phyloP scores from a whole-genome alignment of 2,888 invertebrate species.

The Chironomus riparius region DNA sequence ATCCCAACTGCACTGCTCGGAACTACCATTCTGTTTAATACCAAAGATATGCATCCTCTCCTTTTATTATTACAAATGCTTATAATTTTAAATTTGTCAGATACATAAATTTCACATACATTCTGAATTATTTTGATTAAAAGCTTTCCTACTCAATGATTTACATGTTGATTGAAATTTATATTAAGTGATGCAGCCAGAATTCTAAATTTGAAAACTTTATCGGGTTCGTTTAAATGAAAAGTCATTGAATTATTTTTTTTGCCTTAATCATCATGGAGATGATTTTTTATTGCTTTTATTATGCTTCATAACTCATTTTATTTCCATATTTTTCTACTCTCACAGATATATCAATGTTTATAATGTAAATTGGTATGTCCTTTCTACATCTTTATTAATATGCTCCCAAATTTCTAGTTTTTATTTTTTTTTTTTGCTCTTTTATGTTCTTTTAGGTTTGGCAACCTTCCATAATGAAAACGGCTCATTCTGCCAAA shows the following conservation, averaged over 20 bases:
- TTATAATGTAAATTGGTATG: slow-evolving; percentile 15
- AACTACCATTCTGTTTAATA: no score
- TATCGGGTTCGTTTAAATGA: not conserved
- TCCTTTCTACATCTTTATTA: not conserved
- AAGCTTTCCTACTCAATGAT: not conserved
- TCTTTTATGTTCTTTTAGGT: not conserved
- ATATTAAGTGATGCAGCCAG: not conserved
- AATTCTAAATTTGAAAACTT: no score
- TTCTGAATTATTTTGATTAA: not conserved
- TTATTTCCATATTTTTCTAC: not conserved
- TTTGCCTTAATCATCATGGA: not conserved
- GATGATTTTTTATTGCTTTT: not conserved
- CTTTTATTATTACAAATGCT: no score
- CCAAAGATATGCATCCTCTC: no score
- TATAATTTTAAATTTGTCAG: no score
- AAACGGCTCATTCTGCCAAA: slow-evolving; percentile 7
- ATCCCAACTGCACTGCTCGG: no score
- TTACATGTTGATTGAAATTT: not conserved
- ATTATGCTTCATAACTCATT: not conserved
- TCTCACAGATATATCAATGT: not conserved
- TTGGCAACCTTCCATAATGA: slow-evolving; percentile 9
- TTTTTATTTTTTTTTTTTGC: not conserved
- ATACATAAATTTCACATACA: no score
- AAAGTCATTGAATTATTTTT: not conserved
- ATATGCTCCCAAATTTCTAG: not conserved